Conservation (phyloP, 2,113 vertebrate species). For the Embiotoca jacksoni region DNA sequence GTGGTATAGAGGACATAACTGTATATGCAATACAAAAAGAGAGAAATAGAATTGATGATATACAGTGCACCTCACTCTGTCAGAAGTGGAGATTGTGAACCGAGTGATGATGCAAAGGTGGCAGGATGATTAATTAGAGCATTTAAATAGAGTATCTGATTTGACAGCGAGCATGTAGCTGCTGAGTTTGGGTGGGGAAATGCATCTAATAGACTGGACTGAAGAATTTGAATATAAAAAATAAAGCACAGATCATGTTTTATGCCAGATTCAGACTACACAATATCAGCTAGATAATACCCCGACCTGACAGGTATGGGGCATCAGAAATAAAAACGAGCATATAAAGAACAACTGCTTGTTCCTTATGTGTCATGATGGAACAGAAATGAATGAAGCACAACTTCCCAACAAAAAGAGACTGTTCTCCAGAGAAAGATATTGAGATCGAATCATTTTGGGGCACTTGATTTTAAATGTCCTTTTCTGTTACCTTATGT, state of each 20-base stretch:
- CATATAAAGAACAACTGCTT: background rate
- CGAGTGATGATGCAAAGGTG: conserved; percentile 1
- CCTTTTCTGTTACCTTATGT: too few relatives aligned
- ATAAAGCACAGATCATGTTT: background rate
- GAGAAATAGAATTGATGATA: too few relatives aligned
- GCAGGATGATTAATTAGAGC: conserved; percentile 24
- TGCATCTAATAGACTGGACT: background rate
- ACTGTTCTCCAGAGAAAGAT: background rate
- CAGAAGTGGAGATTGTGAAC: too few relatives aligned
- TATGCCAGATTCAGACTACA: too few relatives aligned
- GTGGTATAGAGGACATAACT: too few relatives aligned
- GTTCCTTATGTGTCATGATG: background rate
- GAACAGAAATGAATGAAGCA: background rate
- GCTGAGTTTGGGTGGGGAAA: background rate
- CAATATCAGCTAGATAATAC: too few relatives aligned
- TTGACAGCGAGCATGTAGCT: background rate
- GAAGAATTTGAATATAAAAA: background rate
- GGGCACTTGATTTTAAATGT: too few relatives aligned
- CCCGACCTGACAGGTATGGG: too few relatives aligned
- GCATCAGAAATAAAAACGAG: background rate
- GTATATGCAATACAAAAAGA: too few relatives aligned
- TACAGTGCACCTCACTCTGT: too few relatives aligned
- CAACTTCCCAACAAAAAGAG: background rate
- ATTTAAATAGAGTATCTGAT: conserved; percentile 29
- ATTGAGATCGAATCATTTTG: too few relatives aligned